Evolutionary conservation across 92 coral and sea anemone genomes (phyloP).

Genomic region (Muricea muricata): DNA sequence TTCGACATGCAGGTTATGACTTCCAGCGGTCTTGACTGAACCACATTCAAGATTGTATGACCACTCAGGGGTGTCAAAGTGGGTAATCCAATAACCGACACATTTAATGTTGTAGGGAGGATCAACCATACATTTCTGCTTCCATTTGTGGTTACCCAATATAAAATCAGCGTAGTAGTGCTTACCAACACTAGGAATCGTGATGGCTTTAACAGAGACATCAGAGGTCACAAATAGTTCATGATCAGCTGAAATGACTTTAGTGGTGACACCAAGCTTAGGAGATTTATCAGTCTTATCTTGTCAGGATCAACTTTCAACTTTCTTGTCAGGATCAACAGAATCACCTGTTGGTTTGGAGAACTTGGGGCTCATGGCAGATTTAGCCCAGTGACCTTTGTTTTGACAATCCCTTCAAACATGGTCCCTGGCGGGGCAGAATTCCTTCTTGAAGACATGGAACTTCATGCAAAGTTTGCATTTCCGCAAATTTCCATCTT

Average conservation of each 20-base stretch:
- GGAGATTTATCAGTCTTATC: too few species aligned
- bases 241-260: constrained; percentile 23
- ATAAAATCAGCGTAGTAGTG: constrained; percentile 42
- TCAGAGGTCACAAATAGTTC: background rate
- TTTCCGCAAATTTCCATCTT: background rate
- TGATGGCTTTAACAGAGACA: constrained; percentile 40
- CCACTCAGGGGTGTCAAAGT: constrained; percentile 48
- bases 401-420: background rate
- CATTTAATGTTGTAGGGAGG: constrained; percentile 17
- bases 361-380: background rate
- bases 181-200: constrained; percentile 28
- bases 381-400: background rate
- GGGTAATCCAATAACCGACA: constrained; percentile 35
- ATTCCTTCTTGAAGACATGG: background rate
- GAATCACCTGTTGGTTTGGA: background rate
- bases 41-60: constrained; percentile 31
- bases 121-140: constrained; percentile 36
- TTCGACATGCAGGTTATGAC: constrained; percentile 9
- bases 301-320: too few species aligned
- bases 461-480: background rate
- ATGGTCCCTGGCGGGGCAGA: background rate
- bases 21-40: constrained; percentile 24
- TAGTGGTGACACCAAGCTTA: too few species aligned
- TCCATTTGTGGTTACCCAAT: constrained; percentile 31
- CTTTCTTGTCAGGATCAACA: too few species aligned